Evolutionary conservation across 2,888 invertebrate species (phyloP).

Genomic region (Eretmocerus hayati): DNA sequence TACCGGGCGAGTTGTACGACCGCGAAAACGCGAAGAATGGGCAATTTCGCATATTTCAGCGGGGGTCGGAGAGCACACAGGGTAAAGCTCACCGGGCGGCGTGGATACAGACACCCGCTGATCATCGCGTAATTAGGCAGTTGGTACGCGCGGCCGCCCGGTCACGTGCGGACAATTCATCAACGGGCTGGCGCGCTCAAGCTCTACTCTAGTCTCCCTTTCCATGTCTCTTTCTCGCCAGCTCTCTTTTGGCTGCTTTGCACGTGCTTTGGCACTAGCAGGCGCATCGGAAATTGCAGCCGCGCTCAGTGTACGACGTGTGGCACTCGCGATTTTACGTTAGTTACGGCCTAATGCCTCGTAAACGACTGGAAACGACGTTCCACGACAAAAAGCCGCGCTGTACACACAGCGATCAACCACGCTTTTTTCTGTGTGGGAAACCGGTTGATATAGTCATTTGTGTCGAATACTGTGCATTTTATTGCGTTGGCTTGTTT

Average conservation of each 20-base stretch:
- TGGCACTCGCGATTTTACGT: slow-evolving; percentile 19
- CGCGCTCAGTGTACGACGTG: background rate
- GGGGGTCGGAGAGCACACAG: slow-evolving; percentile 17
- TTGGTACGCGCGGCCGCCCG: slow-evolving; percentile 32
- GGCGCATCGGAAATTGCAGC: background rate
- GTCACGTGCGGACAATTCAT: slow-evolving; percentile 45
- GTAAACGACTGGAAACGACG: slow-evolving; percentile 18
- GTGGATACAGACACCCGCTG: slow-evolving; percentile 38
- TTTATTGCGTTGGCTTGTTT: too few relatives aligned
- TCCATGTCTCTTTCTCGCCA: too few relatives aligned
- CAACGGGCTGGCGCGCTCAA: slow-evolving; percentile 31
- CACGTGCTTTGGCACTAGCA: background rate
- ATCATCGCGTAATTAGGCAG: slow-evolving; percentile 46
- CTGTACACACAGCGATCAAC: too few relatives aligned
- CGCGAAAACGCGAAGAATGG: slow-evolving; percentile 35
- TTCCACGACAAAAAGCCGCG: slow-evolving; percentile 11
- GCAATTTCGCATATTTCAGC: slow-evolving; percentile 33
- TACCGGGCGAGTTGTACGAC: background rate
- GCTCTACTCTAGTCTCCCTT: too few relatives aligned
- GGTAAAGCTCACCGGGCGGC: background rate
- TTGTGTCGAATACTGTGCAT: too few relatives aligned
- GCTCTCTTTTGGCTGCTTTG: background rate
- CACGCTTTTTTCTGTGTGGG: too few relatives aligned
- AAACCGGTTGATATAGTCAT: too few relatives aligned
- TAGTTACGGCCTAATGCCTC: slow-evolving; percentile 23